phyloP scores from a whole-genome alignment of 1,140 invertebrate genomes.

The Bombus vancouverensis region DNA sequence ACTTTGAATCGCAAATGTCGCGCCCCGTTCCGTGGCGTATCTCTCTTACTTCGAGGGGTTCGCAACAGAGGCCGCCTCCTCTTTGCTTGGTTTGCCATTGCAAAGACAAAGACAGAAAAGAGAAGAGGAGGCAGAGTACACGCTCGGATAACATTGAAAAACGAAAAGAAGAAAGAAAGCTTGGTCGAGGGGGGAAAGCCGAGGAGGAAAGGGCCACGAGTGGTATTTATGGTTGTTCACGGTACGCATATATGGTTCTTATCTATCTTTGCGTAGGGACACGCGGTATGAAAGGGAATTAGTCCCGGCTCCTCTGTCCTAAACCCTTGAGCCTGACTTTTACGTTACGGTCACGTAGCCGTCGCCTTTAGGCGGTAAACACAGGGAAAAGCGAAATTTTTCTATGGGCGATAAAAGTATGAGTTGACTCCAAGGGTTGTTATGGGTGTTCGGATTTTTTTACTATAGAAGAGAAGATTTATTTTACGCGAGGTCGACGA shows the following conservation, averaged over 20 bases:
- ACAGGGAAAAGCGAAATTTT: constrained; percentile 22
- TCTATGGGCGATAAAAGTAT: not conserved
- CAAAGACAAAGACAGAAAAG: not conserved
- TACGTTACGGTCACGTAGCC: constrained; percentile 23
- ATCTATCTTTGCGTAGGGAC: constrained; percentile 39
- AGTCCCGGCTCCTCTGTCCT: constrained; percentile 23
- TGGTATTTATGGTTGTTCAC: constrained; percentile 39
- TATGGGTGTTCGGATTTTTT: not conserved
- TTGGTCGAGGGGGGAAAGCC: not conserved
- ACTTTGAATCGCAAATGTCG: constrained; percentile 48
- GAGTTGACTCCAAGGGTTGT: not conserved
- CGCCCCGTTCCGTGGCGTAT: constrained; percentile 23
- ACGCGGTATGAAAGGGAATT: constrained; percentile 43
- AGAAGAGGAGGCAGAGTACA: not conserved
- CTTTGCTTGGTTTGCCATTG: not conserved
- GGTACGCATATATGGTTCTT: constrained; percentile 10
- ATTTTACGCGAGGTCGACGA: not conserved
- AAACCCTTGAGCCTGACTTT: constrained; percentile 36
- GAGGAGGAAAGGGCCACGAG: not conserved
- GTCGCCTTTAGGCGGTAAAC: not conserved
- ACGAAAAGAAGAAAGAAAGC: not conserved
- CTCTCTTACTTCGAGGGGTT: constrained; percentile 17
- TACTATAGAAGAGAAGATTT: not conserved
- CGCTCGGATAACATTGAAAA: constrained; percentile 11
- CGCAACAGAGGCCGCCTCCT: not conserved